Conservation (phyloP, 2,797 vertebrate species). For the Carduelis carduelis region DNA sequence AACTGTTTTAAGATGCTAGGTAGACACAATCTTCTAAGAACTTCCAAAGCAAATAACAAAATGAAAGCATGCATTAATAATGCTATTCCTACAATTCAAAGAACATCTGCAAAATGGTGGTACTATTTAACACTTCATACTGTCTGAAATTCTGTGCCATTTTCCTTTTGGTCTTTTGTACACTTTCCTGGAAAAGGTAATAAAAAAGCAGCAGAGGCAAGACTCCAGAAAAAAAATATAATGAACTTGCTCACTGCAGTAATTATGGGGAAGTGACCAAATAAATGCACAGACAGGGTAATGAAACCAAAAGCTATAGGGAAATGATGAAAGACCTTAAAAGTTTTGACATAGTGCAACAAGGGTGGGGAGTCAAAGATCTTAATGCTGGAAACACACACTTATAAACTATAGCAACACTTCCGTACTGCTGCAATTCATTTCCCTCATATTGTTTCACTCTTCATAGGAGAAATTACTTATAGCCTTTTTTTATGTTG, state of each 20-base stretch:
- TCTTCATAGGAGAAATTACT: constrained; percentile 20
- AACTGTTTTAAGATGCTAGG: background rate
- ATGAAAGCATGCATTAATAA: background rate
- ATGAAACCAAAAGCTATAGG: background rate
- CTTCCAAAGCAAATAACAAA: background rate
- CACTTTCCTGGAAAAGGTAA: background rate
- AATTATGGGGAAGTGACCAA: background rate
- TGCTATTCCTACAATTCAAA: background rate
- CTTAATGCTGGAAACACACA: background rate
- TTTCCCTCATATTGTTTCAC: constrained; percentile 21
- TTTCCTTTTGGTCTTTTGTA: background rate
- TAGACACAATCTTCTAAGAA: background rate
- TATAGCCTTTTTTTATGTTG: background rate
- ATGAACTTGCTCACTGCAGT: background rate
- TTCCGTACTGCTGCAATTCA: background rate
- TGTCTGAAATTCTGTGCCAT: background rate
- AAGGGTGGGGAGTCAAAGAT: background rate
- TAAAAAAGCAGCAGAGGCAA: background rate
- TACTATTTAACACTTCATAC: background rate
- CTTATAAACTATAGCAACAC: background rate
- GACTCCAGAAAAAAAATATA: background rate
- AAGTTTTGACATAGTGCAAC: background rate
- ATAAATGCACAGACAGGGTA: background rate
- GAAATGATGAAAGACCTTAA: constrained; percentile 17
- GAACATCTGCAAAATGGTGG: background rate